Conservation (phyloP, 1,140 invertebrate species). For the Dinoponera quadriceps region DNA sequence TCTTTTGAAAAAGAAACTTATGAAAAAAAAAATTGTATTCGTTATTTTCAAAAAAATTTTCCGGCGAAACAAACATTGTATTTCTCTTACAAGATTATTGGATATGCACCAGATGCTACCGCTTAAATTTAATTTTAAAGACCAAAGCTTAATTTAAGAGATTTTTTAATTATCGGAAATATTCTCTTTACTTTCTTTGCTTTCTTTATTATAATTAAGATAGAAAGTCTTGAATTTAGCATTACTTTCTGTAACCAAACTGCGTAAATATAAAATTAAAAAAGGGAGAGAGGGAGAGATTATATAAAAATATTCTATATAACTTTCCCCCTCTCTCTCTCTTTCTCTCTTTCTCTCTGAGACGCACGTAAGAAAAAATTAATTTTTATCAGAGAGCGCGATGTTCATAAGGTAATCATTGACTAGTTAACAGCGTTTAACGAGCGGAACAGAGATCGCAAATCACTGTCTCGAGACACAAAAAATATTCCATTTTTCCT, state of each 20-base stretch:
- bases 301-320: not conserved
- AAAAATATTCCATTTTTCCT: slow-evolving; percentile 21
- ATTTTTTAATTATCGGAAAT: not conserved
- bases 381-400: slow-evolving; percentile 13
- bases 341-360: no score
- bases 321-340: no score
- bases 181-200: not conserved
- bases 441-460: slow-evolving; percentile 23
- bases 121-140: no score
- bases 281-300: no score
- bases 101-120: no score
- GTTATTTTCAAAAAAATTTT: no score
- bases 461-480: slow-evolving; percentile 29
- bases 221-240: not conserved
- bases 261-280: no score
- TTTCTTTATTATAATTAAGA: not conserved
- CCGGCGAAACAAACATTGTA: no score
- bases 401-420: not conserved
- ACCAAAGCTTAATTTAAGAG: not conserved
- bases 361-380: not conserved
- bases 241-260: no score
- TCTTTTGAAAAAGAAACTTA: no score
- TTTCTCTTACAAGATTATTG: no score
- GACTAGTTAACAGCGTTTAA: slow-evolving; percentile 25
- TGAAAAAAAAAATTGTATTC: no score